These are phyloP conservation scores for Agrochola litura DNA, from an alignment of 2,888 invertebrate species.

Conservation along the genomic window DNA sequence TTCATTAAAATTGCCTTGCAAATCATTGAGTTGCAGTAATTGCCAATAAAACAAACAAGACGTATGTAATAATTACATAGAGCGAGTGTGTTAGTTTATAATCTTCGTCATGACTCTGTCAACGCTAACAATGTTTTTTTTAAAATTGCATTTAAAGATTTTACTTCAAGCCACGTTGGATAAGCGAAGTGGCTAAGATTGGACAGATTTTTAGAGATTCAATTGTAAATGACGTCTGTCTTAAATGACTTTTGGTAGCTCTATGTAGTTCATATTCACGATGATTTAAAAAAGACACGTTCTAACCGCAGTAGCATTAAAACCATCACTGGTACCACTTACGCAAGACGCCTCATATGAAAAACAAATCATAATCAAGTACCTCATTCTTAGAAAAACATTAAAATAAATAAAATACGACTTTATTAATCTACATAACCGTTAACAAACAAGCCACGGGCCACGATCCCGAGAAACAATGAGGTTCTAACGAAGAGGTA, in stretches of 20 bases:
- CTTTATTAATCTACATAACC: constrained; percentile 62
- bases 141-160: background rate
- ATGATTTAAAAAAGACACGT: background rate
- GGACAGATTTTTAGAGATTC: background rate
- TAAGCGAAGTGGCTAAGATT: background rate
- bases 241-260: background rate
- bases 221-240: background rate
- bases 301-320: constrained; percentile 11
- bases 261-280: background rate
- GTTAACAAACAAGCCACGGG: constrained; percentile 52
- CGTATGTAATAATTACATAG: constrained; percentile 21
- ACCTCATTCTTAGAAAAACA: constrained; percentile 56
- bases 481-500: constrained; percentile 44
- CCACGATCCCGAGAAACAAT: constrained; percentile 57
- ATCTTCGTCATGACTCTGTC: constrained; percentile 12
- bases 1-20: constrained; percentile 4
- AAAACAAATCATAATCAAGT: constrained; percentile 39
- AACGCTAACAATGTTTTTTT: constrained; percentile 16
- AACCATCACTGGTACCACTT: constrained; percentile 26
- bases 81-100: constrained; percentile 14
- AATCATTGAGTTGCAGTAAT: constrained; percentile 11
- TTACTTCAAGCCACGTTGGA: background rate
- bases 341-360: constrained; percentile 28
- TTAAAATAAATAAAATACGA: constrained; percentile 52
- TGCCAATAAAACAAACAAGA: constrained; percentile 30